Conservation (phyloP, 2,113 vertebrate species). For the Aplodontia rufa region DNA sequence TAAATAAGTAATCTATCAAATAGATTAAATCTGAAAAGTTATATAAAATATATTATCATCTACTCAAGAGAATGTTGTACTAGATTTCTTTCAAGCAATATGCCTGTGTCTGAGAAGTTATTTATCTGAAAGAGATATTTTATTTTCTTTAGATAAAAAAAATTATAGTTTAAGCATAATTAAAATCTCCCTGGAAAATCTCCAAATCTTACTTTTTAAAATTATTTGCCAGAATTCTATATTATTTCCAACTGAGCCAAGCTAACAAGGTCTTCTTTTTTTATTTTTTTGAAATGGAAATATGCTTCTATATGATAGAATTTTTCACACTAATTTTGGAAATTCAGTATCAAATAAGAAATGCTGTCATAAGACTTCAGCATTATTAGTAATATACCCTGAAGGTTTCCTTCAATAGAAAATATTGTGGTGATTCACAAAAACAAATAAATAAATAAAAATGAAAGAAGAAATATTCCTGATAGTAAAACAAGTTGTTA, state of each 20-base stretch:
- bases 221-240: slow-evolving; percentile 10
- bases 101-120: neutral
- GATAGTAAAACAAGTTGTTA: neutral
- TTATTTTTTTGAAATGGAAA: slow-evolving; percentile 3
- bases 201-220: slow-evolving; percentile 39
- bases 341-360: slow-evolving; percentile 34
- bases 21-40: slow-evolving; percentile 40
- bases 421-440: neutral
- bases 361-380: neutral
- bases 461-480: neutral
- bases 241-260: neutral
- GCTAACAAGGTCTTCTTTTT: neutral
- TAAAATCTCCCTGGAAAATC: slow-evolving; percentile 47
- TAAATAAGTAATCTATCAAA: slow-evolving; percentile 29
- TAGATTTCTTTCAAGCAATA: neutral
- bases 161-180: slow-evolving; percentile 12
- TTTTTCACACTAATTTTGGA: slow-evolving; percentile 30
- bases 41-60: neutral
- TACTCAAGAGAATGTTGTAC: neutral
- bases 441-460: neutral
- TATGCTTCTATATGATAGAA: neutral
- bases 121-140: slow-evolving; percentile 20
- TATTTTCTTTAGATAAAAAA: neutral
- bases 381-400: neutral
- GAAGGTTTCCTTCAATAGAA: neutral